Evolutionary conservation across 2,888 invertebrate genomes (phyloP).

Genomic region (Gymnoscelis rufifasciata): DNA sequence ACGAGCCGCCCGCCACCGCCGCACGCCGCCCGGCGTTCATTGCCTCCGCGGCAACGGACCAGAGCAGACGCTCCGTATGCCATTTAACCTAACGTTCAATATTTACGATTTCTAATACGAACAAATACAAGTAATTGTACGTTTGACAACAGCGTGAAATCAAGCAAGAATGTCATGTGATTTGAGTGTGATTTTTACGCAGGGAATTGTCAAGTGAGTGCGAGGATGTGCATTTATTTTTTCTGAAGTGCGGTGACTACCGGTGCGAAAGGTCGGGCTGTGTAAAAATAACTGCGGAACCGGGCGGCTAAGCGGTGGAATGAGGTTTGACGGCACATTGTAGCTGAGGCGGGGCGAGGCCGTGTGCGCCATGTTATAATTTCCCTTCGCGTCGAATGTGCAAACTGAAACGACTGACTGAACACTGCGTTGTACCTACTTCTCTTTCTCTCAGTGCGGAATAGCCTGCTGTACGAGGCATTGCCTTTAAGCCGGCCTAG

Average conservation of each 20-base stretch:
- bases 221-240: slow-evolving; percentile 54
- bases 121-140: background rate
- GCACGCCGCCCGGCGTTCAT: slow-evolving; percentile 81
- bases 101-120: slow-evolving; percentile 33
- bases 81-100: slow-evolving; percentile 33
- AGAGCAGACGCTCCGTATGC: slow-evolving; percentile 63
- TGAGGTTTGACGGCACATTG: slow-evolving; percentile 79
- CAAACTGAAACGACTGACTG: slow-evolving; percentile 59
- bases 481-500: slow-evolving; percentile 9
- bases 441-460: slow-evolving; percentile 68
- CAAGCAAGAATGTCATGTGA: slow-evolving; percentile 30
- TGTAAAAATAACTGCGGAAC: slow-evolving; percentile 80
- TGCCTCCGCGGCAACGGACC: slow-evolving; percentile 82
- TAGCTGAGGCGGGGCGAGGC: slow-evolving; percentile 76
- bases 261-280: slow-evolving; percentile 78
- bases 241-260: slow-evolving; percentile 72
- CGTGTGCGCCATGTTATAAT: slow-evolving; percentile 77
- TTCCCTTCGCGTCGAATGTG: slow-evolving; percentile 76
- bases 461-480: slow-evolving; percentile 48
- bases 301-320: slow-evolving; percentile 76
- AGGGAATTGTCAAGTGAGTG: slow-evolving; percentile 58
- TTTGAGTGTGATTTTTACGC: slow-evolving; percentile 39
- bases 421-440: slow-evolving; percentile 64
- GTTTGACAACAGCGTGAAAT: slow-evolving; percentile 17
- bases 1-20: slow-evolving; percentile 65